Evolutionary conservation across 1,140 invertebrate species (phyloP).

Genomic region (Drosophila paulistorum): DNA sequence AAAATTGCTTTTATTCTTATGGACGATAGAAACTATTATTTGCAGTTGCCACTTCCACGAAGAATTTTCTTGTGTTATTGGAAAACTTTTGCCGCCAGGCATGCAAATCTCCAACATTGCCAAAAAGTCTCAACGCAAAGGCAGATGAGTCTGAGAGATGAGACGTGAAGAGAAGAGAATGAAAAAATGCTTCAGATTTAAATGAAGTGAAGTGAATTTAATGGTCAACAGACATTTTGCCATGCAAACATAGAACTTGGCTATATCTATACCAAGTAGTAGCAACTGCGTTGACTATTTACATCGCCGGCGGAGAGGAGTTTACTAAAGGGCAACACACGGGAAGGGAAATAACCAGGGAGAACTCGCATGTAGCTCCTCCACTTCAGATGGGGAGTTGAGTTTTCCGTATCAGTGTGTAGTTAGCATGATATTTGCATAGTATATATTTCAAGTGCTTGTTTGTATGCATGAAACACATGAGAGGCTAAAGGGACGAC

Average conservation of each 20-base stretch:
- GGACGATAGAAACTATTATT: slow-evolving; percentile 64
- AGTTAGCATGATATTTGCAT: slow-evolving; percentile 68
- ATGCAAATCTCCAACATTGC: slow-evolving; percentile 46
- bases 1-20: slow-evolving; percentile 29
- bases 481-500: background rate
- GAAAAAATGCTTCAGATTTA: slow-evolving; percentile 76
- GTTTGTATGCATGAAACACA: slow-evolving; percentile 72
- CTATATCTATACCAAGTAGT: slow-evolving; percentile 24
- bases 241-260: slow-evolving; percentile 48
- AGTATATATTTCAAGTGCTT: slow-evolving; percentile 79
- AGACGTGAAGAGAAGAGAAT: background rate
- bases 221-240: slow-evolving; percentile 80
- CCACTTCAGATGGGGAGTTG: slow-evolving; percentile 26
- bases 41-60: slow-evolving; percentile 66
- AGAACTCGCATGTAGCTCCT: slow-evolving; percentile 5
- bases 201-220: slow-evolving; percentile 83
- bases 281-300: slow-evolving; percentile 47
- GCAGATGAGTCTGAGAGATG: background rate
- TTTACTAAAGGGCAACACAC: background rate
- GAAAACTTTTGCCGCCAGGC: slow-evolving; percentile 68
- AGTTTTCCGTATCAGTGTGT: slow-evolving; percentile 64
- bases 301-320: slow-evolving; percentile 29
- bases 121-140: slow-evolving; percentile 21
- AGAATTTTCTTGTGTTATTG: slow-evolving; percentile 68
- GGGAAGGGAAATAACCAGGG: background rate